These are phyloP conservation scores for Heliocidaris tuberculata DNA, from an alignment of 35 echinoderm and acorn worm species.

Conservation along the genomic window DNA sequence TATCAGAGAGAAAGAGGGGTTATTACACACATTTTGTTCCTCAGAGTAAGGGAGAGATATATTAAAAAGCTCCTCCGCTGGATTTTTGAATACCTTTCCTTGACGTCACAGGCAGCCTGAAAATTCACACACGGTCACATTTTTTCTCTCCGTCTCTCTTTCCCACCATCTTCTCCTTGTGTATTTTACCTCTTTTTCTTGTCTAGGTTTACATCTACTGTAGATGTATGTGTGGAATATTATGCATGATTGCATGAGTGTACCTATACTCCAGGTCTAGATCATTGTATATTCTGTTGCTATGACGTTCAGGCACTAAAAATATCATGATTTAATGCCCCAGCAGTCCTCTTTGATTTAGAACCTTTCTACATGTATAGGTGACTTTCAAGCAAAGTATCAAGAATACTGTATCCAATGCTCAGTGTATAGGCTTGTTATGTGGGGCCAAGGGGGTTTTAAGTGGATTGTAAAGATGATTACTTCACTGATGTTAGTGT, in stretches of 20 bases:
- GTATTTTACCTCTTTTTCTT: constrained; percentile 15
- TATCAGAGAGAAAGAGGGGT: background rate
- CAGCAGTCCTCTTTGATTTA: background rate
- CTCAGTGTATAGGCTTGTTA: background rate
- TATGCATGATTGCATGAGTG: background rate
- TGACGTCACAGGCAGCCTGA: constrained; percentile 24
- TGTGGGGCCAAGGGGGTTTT: background rate
- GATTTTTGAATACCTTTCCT: constrained; percentile 9
- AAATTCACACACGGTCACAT: constrained; percentile 1
- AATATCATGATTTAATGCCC: constrained; percentile 1
- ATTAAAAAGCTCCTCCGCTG: background rate
- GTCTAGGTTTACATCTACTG: background rate
- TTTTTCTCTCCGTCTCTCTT: background rate
- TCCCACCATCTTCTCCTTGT: background rate
- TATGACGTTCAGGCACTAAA: background rate
- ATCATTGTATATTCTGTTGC: background rate
- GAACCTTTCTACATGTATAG: background rate
- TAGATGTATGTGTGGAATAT: background rate
- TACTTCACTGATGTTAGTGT: too few relatives aligned
- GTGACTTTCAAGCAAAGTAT: background rate
- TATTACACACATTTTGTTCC: background rate
- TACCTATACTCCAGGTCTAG: background rate
- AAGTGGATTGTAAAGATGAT: background rate
- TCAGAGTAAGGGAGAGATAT: background rate
- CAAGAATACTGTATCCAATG: background rate